Evolutionary conservation across 2,113 vertebrate genomes (phyloP), one percentile per base, ranked within the genome.

Genomic region (Ibidorhyncha struthersii): DNA sequence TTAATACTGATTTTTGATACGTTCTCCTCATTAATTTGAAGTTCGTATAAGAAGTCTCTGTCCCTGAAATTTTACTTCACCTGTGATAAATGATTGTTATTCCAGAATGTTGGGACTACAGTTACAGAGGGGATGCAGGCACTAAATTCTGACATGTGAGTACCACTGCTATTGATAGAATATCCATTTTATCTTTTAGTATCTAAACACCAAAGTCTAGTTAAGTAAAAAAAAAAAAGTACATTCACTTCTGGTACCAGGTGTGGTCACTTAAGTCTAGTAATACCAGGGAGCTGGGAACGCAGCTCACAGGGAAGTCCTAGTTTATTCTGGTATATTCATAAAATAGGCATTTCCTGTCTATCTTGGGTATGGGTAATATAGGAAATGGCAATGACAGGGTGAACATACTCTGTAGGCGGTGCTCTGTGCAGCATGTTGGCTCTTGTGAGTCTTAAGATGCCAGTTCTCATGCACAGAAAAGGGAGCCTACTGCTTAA

Each of bases 371-470:
- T 30, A 61, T n/a, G 61, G 52, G 26, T 2, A 41, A 12, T 23
- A 32, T 0, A 52, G 73, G 43, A 25, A 20, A 27, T 7, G 14
- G 53, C 72, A 62, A 4, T 38, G 50, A 45, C 61, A 27, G 30
- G 25, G 55, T 36, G 53, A 63, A 22, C 21, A 3, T 8, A 8
- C 14, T 27, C 26, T 12, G 21, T 17, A 14, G 52, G 52, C 30
- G 49, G 34, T 4, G 20, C 45, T 53, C 50, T 13, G 5, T 32
- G 47, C 19, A 20, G 40, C 4, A 0, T 1, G 20, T 17, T 41
- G 58, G 36, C 73, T 73, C 61, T 20, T 27, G 23, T 20, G 40
- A 69, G n/a, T 14, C 29, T 5, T 5, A 9, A 41, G 49, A 9
- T 45, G 30, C 14, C 40, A 12, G 27, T 71, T 82, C 63, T 55